phyloP scores from a whole-genome alignment of 2,888 invertebrate species.

The Dryocosmus kuriphilus region DNA sequence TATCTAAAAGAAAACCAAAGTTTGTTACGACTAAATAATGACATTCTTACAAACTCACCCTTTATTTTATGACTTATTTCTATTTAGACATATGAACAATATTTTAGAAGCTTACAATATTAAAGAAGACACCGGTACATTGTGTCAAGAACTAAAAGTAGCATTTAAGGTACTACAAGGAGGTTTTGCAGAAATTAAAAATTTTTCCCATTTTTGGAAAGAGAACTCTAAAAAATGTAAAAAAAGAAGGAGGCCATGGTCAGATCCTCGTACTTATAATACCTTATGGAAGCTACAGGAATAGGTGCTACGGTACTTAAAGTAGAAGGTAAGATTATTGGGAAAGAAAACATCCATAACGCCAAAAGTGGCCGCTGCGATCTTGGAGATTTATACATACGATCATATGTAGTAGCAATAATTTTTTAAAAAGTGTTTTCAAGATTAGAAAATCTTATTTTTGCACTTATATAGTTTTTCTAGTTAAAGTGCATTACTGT shows the following conservation, averaged over 20 bases:
- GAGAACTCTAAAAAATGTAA: not conserved
- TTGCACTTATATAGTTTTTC: too few relatives aligned
- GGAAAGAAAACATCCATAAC: too few relatives aligned
- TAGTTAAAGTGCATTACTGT: too few relatives aligned
- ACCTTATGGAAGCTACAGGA: not conserved
- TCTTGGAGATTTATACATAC: too few relatives aligned
- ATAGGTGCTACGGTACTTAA: not conserved
- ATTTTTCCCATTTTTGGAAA: too few relatives aligned
- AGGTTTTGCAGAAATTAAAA: too few relatives aligned
- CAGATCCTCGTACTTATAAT: not conserved
- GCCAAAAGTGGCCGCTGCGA: too few relatives aligned
- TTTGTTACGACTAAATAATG: not conserved
- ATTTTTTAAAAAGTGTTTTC: too few relatives aligned
- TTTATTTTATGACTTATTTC: constrained; percentile 30
- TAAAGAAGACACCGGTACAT: constrained; percentile 34
- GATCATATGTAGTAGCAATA: too few relatives aligned
- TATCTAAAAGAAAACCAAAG: too few relatives aligned
- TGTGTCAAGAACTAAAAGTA: constrained; percentile 23
- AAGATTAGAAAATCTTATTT: too few relatives aligned
- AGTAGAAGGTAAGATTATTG: constrained; percentile 8
- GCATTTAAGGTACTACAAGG: not conserved
- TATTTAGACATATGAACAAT: constrained; percentile 5
- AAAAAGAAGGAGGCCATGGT: not conserved
- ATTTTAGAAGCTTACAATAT: not conserved
- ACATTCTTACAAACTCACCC: not conserved